These are phyloP conservation scores for Paratrypauchen microcephalus DNA, from an alignment of 2,797 vertebrate species.

Conservation along the genomic window DNA sequence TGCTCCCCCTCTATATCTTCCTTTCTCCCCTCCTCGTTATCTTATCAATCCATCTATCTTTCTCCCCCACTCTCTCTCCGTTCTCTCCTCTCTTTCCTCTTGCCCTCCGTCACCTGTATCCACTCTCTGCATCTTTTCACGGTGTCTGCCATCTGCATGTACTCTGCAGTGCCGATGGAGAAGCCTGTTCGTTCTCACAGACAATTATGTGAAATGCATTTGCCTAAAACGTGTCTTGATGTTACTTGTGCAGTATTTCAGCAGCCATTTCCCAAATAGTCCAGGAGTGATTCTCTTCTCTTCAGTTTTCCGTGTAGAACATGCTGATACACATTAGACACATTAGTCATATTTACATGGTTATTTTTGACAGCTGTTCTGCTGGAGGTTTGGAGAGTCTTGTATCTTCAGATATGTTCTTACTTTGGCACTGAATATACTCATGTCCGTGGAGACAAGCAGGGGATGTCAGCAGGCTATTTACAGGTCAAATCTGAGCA, in stretches of 20 bases:
- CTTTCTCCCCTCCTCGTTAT: too few relatives aligned
- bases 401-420: too few relatives aligned
- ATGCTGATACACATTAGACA: background rate
- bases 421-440: too few relatives aligned
- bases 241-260: background rate
- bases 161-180: conserved; percentile 34
- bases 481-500: too few relatives aligned
- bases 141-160: conserved; percentile 28
- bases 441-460: too few relatives aligned
- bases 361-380: background rate
- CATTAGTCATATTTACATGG: background rate
- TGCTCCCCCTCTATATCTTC: background rate
- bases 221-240: conserved; percentile 23
- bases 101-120: conserved; percentile 33
- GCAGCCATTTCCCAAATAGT: conserved; percentile 44
- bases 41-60: too few relatives aligned
- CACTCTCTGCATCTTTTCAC: conserved; percentile 7
- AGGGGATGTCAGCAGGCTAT: too few relatives aligned
- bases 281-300: conserved; percentile 60
- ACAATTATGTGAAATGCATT: conserved; percentile 46
- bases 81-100: conserved; percentile 10
- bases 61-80: background rate
- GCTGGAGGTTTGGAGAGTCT: too few relatives aligned
- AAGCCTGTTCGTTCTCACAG: conserved; percentile 44
- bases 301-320: conserved; percentile 23